phyloP scores from a whole-genome alignment of 2,113 vertebrate species.

The Grallaria varia region DNA sequence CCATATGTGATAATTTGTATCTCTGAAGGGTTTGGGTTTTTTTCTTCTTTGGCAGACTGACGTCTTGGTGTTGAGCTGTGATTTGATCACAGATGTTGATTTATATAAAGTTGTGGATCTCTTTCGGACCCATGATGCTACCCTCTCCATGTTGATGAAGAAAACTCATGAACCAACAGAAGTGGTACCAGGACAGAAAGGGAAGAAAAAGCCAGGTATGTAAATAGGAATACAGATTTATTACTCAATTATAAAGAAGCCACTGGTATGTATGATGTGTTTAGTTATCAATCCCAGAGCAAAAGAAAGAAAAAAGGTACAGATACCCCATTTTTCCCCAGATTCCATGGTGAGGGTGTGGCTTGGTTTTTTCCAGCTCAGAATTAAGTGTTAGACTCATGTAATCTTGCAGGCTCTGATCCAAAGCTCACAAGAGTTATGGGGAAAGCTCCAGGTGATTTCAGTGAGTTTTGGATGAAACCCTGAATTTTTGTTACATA shows the following conservation, averaged over 20 bases:
- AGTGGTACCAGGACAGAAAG: slow-evolving; percentile 92
- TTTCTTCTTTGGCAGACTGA: slow-evolving; percentile 82
- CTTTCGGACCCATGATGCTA: slow-evolving; percentile 92
- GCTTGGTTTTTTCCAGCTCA: slow-evolving; percentile 25
- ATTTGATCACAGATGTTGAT: slow-evolving; percentile 93
- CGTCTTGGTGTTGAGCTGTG: slow-evolving; percentile 92
- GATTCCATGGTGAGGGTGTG: neutral
- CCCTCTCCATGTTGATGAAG: slow-evolving; percentile 94
- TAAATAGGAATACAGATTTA: neutral
- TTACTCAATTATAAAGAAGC: neutral
- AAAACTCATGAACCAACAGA: slow-evolving; percentile 87
- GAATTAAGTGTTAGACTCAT: slow-evolving; percentile 14
- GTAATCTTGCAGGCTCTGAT: slow-evolving; percentile 47
- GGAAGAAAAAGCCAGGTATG: slow-evolving; percentile 92
- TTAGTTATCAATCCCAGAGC: neutral
- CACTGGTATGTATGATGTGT: neutral
- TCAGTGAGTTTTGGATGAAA: slow-evolving; percentile 62
- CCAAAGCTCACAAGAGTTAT: slow-evolving; percentile 59
- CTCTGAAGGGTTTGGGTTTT: neutral
- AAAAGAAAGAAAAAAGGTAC: neutral
- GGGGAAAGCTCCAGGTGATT: slow-evolving; percentile 61
- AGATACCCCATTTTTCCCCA: neutral
- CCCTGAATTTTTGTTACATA: slow-evolving; percentile 50
- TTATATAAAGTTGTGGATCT: slow-evolving; percentile 96
- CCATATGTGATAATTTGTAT: neutral